Conservation (phyloP, 1,140 invertebrate species). For the Drosophila varians region DNA sequence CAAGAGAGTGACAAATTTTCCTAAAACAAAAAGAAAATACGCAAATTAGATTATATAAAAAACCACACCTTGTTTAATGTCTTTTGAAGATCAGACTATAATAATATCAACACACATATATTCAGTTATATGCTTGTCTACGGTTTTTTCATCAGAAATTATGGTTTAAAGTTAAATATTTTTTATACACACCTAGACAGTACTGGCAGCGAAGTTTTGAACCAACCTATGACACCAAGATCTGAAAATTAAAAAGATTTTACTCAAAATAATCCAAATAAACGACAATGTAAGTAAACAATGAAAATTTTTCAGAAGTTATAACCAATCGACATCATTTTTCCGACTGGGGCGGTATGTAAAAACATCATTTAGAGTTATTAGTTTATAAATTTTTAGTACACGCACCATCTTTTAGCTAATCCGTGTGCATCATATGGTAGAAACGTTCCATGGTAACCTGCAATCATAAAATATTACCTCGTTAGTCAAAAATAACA, state of each 20-base stretch:
- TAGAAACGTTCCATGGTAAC: neutral
- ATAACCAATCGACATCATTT: constrained; percentile 55
- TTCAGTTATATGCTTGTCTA: constrained; percentile 79
- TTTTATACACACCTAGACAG: constrained; percentile 12
- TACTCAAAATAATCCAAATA: neutral
- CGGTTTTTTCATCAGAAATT: constrained; percentile 54
- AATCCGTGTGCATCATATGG: too few species aligned
- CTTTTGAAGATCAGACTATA: constrained; percentile 30
- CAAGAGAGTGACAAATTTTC: neutral
- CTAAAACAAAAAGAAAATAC: neutral
- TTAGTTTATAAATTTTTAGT: neutral
- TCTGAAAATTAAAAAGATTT: neutral
- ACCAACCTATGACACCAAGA: too few species aligned
- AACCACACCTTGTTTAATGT: neutral
- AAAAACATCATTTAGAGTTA: constrained; percentile 30
- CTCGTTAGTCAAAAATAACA: neutral
- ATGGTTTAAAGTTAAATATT: neutral
- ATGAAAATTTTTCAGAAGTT: constrained; percentile 27
- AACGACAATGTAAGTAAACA: neutral
- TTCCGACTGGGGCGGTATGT: constrained; percentile 62
- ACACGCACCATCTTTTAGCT: constrained; percentile 7
- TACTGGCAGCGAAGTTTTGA: too few species aligned
- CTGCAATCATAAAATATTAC: neutral
- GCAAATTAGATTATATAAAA: neutral
- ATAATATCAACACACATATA: constrained; percentile 51